phyloP scores from a whole-genome alignment of 2,888 invertebrate genomes.

The Syrista parreyssii region DNA sequence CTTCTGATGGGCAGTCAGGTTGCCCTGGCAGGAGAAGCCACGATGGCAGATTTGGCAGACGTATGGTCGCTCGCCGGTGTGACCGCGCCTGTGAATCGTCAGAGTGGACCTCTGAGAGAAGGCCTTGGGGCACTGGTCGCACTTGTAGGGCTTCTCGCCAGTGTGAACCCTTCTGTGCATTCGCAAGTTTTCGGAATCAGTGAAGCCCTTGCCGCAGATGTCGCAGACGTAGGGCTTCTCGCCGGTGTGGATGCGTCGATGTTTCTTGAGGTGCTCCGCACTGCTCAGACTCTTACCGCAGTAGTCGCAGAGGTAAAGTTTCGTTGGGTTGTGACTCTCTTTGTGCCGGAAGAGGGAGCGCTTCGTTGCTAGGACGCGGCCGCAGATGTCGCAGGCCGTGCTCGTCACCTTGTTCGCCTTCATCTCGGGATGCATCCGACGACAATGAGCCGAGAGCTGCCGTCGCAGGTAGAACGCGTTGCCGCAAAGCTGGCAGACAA shows the following conservation, averaged over 20 bases:
- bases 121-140: conserved; percentile 67
- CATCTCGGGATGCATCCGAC: conserved; percentile 58
- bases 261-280: conserved; percentile 66
- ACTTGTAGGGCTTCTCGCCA: conserved; percentile 68
- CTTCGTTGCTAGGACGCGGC: conserved; percentile 58
- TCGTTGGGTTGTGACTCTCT: conserved; percentile 62
- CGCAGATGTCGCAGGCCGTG: conserved; percentile 62
- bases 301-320: conserved; percentile 66
- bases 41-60: conserved; percentile 65
- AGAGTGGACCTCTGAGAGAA: conserved; percentile 69
- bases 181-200: conserved; percentile 64
- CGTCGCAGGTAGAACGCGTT: conserved; percentile 53
- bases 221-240: conserved; percentile 69
- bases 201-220: conserved; percentile 67
- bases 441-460: conserved; percentile 59
- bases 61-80: conserved; percentile 67
- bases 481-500: conserved; percentile 54
- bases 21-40: conserved; percentile 66
- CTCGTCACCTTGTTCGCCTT: conserved; percentile 60
- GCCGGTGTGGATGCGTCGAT: conserved; percentile 68
- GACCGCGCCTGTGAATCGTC: conserved; percentile 68
- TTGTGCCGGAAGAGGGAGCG: conserved; percentile 59
- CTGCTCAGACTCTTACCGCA: conserved; percentile 69
- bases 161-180: conserved; percentile 67
- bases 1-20: conserved; percentile 65